These are phyloP conservation scores for Tetramorium alpestre DNA, from an alignment of 1,140 invertebrate genomes.

Conservation along the genomic window DNA sequence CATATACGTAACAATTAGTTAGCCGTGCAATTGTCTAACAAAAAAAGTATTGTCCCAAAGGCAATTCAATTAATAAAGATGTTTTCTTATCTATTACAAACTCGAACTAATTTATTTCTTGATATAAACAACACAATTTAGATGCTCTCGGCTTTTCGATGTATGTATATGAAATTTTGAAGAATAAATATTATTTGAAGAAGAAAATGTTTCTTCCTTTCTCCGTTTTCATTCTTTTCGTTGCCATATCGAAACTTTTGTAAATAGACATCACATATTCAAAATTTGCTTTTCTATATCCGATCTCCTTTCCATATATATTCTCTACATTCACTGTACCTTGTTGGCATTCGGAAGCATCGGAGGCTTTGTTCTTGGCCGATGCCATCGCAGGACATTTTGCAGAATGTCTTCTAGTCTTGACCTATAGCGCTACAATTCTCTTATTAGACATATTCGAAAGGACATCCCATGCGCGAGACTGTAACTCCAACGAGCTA, in stretches of 20 bases:
- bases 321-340: neutral
- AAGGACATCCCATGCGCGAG: conserved; percentile 19
- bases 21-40: neutral
- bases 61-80: neutral
- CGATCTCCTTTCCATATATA: neutral
- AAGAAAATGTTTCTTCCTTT: neutral
- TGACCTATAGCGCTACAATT: neutral
- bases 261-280: neutral
- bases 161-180: neutral
- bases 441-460: conserved; percentile 61
- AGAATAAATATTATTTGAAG: neutral
- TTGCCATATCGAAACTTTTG: neutral
- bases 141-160: neutral
- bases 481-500: conserved; percentile 59
- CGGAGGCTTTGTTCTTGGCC: neutral
- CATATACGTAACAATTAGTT: neutral
- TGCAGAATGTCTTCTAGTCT: conserved; percentile 25
- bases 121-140: neutral
- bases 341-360: neutral
- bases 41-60: neutral
- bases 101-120: neutral
- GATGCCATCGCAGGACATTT: neutral
- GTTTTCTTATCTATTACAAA: neutral
- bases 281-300: neutral
- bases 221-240: neutral